Conservation (phyloP, 2,888 invertebrate genomes). For the Geotrupes spiniger region DNA sequence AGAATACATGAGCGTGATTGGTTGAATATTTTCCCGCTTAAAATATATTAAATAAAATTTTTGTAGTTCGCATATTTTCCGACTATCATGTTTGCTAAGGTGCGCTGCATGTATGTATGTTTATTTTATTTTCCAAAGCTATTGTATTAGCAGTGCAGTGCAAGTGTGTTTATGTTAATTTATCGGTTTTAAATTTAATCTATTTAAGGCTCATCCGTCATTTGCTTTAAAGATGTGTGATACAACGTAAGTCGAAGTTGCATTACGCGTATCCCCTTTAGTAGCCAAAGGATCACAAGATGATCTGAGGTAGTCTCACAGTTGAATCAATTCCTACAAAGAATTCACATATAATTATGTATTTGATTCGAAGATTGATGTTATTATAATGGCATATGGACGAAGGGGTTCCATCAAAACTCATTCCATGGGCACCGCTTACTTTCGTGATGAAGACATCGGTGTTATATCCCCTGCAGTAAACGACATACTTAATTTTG, state of each 20-base stretch:
- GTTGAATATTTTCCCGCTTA: too few species aligned
- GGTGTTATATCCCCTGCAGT: slow-evolving; percentile 89
- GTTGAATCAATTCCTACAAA: slow-evolving; percentile 69
- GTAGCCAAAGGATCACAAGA: slow-evolving; percentile 73
- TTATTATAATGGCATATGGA: slow-evolving; percentile 91
- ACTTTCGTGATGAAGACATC: slow-evolving; percentile 61
- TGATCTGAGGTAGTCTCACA: slow-evolving; percentile 66
- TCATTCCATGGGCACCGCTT: slow-evolving; percentile 86
- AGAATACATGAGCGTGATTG: too few species aligned
- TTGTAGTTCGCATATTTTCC: too few species aligned
- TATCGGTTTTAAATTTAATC: too few species aligned
- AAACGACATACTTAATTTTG: slow-evolving; percentile 71
- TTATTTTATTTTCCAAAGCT: too few species aligned
- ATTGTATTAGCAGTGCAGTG: too few species aligned
- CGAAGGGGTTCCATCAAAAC: slow-evolving; percentile 94
- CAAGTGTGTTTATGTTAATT: too few species aligned
- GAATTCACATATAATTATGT: slow-evolving; percentile 84
- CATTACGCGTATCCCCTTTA: slow-evolving; percentile 78
- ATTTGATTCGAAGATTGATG: slow-evolving; percentile 70
- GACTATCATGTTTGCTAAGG: too few species aligned
- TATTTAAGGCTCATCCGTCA: too few species aligned
- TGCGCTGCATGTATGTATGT: too few species aligned
- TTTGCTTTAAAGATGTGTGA: slow-evolving; percentile 25
- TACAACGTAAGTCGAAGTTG: slow-evolving; percentile 64
- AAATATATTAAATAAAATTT: too few species aligned